A percentile compares a stretch with the other conserved stretches of the same genome.
Evolutionary conservation across 2,113 vertebrate genomes (phyloP).

Genomic region (Callospermophilus lateralis): DNA sequence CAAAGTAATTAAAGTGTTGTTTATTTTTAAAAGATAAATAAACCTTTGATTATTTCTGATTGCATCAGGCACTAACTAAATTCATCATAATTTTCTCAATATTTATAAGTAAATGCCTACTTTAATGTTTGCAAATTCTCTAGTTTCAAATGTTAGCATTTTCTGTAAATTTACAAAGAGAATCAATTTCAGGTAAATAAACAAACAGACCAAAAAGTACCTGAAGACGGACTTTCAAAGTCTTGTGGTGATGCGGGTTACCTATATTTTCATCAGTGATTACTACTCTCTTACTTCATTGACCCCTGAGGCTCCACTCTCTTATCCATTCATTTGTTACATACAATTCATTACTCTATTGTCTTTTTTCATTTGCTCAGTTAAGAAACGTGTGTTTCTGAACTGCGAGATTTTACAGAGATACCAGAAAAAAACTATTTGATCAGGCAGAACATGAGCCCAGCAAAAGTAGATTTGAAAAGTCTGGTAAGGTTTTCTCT

Average conservation of each 20-base stretch:
- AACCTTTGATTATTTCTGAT: background rate
- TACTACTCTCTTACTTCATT: background rate
- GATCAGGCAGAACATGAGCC: background rate
- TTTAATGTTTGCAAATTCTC: background rate
- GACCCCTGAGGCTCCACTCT: background rate
- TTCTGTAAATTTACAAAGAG: background rate
- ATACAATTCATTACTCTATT: background rate
- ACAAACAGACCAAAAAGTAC: background rate
- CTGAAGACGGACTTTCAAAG: background rate
- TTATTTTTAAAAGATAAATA: background rate
- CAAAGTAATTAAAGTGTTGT: background rate
- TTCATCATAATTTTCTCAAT: background rate
- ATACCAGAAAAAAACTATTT: background rate
- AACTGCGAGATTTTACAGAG: background rate
- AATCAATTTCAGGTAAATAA: background rate
- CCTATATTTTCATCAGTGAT: background rate
- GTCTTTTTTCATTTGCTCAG: background rate
- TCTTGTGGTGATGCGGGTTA: background rate
- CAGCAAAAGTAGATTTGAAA: background rate
- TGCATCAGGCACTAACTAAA: background rate
- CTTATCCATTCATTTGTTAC: background rate
- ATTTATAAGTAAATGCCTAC: conserved; percentile 18
- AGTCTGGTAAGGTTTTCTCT: background rate
- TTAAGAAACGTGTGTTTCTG: background rate
- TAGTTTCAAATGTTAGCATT: background rate